These are phyloP conservation scores for Apodemia hepburni DNA, from an alignment of 2,888 invertebrate genomes.

Conservation along the genomic window DNA sequence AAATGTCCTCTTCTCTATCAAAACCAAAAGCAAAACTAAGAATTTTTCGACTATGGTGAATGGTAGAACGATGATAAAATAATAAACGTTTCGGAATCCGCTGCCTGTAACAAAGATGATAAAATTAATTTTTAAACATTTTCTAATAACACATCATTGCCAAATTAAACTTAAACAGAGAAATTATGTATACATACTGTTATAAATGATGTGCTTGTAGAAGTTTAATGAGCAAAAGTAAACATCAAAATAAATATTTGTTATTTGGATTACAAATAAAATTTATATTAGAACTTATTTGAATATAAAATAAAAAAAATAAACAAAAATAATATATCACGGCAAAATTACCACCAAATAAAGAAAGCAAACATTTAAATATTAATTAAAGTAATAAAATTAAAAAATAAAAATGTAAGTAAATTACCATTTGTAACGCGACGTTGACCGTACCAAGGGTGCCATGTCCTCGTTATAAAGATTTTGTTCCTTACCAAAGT, in stretches of 20 bases:
- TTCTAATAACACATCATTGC: no score
- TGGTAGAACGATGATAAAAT: slow-evolving; percentile 94
- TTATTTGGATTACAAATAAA: no score
- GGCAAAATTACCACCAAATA: no score
- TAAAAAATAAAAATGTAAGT: background rate
- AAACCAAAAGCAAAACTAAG: slow-evolving; percentile 97
- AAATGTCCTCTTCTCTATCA: slow-evolving; percentile 96
- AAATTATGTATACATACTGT: no score
- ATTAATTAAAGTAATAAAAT: background rate
- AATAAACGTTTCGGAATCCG: slow-evolving; percentile 90
- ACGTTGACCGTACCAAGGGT: slow-evolving; percentile 95
- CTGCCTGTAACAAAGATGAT: slow-evolving; percentile 76
- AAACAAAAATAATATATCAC: no score
- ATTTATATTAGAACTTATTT: no score
- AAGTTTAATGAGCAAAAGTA: no score
- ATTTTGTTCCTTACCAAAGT: slow-evolving; percentile 95
- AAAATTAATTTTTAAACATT: background rate
- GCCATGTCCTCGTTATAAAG: slow-evolving; percentile 95
- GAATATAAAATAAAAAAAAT: no score
- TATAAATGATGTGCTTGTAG: no score
- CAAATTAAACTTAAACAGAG: no score
- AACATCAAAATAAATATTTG: no score
- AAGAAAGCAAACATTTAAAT: no score
- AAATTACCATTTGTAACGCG: slow-evolving; percentile 93
- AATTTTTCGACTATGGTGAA: slow-evolving; percentile 94